Percentiles rank a stretch among this genome's conserved stretches.
Evolutionary conservation across 2,888 invertebrate species (phyloP).

Genomic region (Euplagia quadripunctaria): DNA sequence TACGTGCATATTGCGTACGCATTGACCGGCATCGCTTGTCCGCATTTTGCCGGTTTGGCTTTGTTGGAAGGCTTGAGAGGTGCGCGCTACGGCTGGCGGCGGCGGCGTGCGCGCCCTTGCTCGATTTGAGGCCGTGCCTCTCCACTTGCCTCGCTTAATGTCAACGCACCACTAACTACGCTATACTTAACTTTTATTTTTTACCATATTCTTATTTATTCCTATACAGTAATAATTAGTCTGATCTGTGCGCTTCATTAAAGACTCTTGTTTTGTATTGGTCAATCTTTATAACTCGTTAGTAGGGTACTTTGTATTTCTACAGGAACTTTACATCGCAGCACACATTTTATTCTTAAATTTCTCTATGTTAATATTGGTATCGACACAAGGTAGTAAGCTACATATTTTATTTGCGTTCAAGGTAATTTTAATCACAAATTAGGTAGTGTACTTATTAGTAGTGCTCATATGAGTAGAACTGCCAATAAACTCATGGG

Average conservation of each 20-base stretch:
- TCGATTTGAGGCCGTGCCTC: slow-evolving; percentile 73
- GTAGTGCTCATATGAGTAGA: neutral
- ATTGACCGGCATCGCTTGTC: slow-evolving; percentile 41
- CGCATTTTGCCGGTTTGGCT: slow-evolving; percentile 36
- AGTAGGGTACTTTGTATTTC: neutral
- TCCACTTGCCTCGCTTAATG: slow-evolving; percentile 72
- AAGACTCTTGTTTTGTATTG: neutral
- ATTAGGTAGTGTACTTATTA: neutral
- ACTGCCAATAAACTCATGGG: neutral
- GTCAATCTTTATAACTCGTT: too few relatives aligned
- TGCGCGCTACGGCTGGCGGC: slow-evolving; percentile 9
- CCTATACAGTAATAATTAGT: slow-evolving; percentile 45
- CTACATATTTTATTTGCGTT: neutral
- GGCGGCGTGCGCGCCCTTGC: slow-evolving; percentile 68
- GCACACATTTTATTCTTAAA: neutral
- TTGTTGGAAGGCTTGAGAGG: slow-evolving; percentile 46
- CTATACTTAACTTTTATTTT: slow-evolving; percentile 33
- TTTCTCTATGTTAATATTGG: neutral
- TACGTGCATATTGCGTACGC: slow-evolving; percentile 53
- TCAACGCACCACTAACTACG: slow-evolving; percentile 65
- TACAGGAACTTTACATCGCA: neutral
- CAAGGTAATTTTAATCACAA: neutral
- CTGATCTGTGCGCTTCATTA: slow-evolving; percentile 34
- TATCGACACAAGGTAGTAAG: neutral
- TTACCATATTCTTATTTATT: slow-evolving; percentile 42